Evolutionary conservation across 2,888 invertebrate species (phyloP).

Genomic region (Ornithoptera alexandrae): DNA sequence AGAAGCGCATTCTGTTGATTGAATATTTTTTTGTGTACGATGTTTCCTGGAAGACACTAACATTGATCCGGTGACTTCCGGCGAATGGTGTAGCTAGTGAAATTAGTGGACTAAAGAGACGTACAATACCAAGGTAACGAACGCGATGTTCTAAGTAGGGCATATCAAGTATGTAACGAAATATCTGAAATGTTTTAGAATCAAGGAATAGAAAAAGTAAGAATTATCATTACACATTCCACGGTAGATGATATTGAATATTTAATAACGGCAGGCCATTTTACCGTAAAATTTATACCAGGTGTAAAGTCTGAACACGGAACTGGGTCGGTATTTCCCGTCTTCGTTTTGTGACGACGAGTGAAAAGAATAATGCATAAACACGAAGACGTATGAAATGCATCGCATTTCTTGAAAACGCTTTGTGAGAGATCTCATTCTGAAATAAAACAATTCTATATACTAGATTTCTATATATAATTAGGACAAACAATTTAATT

Average conservation of each 20-base stretch:
- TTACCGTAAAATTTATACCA: slow-evolving; percentile 15
- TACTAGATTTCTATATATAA: no score
- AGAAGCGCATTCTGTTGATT: no score
- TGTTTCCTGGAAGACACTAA: no score
- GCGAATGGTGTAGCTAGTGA: no score
- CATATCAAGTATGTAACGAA: no score
- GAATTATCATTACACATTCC: neutral
- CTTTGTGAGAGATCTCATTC: neutral
- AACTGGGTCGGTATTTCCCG: slow-evolving; percentile 23
- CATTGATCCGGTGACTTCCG: no score
- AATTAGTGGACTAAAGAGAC: no score
- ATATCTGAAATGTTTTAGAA: neutral
- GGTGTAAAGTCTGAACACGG: slow-evolving; percentile 23
- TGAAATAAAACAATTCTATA: no score
- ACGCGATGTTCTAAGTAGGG: no score
- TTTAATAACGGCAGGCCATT: slow-evolving; percentile 11
- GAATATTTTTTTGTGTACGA: no score
- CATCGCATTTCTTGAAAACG: neutral
- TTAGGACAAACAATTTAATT: no score
- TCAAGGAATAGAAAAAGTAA: neutral
- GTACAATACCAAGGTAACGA: no score
- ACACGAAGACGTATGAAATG: neutral
- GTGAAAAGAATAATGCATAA: slow-evolving; percentile 15
- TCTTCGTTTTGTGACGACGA: slow-evolving; percentile 17
- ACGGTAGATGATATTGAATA: slow-evolving; percentile 22